These are phyloP conservation scores for Agrilus planipennis DNA, from an alignment of 1,140 invertebrate genomes.

Conservation along the genomic window DNA sequence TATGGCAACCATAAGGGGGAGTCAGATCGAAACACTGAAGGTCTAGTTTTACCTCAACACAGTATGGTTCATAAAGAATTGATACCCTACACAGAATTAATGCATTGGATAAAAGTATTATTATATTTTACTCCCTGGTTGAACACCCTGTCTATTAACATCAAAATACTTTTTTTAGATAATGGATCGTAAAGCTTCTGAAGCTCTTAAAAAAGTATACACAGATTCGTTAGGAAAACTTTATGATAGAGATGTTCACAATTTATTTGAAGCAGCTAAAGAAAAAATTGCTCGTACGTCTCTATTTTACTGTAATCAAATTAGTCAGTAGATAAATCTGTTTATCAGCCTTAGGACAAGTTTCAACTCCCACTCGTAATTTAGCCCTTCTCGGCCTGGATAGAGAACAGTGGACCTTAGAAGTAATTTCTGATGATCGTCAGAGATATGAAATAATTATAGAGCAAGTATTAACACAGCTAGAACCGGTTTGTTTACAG, in stretches of 20 bases:
- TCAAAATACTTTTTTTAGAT: conserved; percentile 45
- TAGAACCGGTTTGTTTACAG: conserved; percentile 83
- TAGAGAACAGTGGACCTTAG: conserved; percentile 42
- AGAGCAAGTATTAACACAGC: conserved; percentile 71
- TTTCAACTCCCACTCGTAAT: conserved; percentile 21
- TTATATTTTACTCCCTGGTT: background rate
- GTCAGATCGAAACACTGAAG: conserved; percentile 34
- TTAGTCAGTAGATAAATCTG: background rate
- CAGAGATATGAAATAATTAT: conserved; percentile 58
- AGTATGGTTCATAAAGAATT: conserved; percentile 71
- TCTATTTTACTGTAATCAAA: background rate
- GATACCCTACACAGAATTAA: conserved; percentile 72
- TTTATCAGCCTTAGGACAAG: conserved; percentile 9
- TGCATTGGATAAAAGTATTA: conserved; percentile 57
- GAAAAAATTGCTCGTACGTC: conserved; percentile 23
- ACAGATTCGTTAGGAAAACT: conserved; percentile 65
- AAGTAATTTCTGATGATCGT: conserved; percentile 42
- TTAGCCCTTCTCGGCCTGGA: conserved; percentile 46
- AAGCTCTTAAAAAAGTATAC: conserved; percentile 68
- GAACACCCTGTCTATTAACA: background rate
- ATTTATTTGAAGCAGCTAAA: conserved; percentile 26
- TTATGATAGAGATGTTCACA: conserved; percentile 67
- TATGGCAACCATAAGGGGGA: conserved; percentile 52
- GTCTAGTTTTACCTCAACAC: conserved; percentile 65
- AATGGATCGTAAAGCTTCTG: conserved; percentile 72